Percentiles rank a stretch among this genome's conserved stretches.
phyloP scores from a whole-genome alignment of 2,888 invertebrate species.

The Archips crataeganus region DNA sequence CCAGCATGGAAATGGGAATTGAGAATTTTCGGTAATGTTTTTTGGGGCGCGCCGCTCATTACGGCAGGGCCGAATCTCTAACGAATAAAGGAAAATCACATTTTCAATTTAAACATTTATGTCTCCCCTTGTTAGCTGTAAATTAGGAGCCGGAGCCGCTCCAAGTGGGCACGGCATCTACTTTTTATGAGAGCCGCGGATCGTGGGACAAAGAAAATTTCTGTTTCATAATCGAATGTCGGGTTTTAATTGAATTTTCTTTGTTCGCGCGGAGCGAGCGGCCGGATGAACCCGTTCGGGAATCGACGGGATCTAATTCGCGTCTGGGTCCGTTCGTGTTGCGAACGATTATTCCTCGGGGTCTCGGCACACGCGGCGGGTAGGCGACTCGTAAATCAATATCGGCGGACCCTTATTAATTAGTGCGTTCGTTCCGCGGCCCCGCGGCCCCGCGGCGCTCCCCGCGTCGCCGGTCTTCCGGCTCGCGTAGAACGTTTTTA shows the following conservation, averaged over 20 bases:
- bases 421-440: conserved; percentile 80
- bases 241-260: conserved; percentile 56
- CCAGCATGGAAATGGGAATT: conserved; percentile 67
- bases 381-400: conserved; percentile 78
- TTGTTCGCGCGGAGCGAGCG: conserved; percentile 48
- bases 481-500: conserved; percentile 77
- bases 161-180: conserved; percentile 5
- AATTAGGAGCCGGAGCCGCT: conserved; percentile 13
- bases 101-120: conserved; percentile 36
- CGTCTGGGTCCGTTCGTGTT: conserved; percentile 41
- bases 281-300: conserved; percentile 34
- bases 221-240: conserved; percentile 47
- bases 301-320: conserved; percentile 32
- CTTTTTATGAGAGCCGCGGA: conserved; percentile 22
- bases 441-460: conserved; percentile 53
- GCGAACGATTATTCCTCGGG: conserved; percentile 49
- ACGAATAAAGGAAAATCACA: conserved; percentile 30
- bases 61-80: conserved; percentile 30
- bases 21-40: conserved; percentile 71
- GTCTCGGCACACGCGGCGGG: conserved; percentile 60
- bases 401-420: conserved; percentile 85
- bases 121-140: conserved; percentile 22
- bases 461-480: conserved; percentile 49
- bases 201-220: conserved; percentile 35
- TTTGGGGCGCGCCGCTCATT: conserved; percentile 46